phyloP scores from a whole-genome alignment of 2,888 invertebrate genomes.

The Ornithoptera alexandrae region DNA sequence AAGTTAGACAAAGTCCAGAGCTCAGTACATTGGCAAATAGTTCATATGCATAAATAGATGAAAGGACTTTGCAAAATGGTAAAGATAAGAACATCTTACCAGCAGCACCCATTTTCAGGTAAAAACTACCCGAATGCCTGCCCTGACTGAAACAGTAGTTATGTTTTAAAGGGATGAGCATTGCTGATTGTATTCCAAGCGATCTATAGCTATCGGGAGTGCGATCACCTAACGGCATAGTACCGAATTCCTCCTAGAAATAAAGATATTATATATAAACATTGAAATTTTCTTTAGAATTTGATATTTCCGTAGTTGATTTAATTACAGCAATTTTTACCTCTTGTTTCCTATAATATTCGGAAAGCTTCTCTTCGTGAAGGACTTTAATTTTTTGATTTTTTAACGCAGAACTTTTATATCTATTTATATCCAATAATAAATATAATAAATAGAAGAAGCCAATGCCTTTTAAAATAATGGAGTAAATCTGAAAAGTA shows the following conservation, averaged over 20 bases:
- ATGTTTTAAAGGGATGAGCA: conserved; percentile 71
- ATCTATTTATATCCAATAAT: conserved; percentile 81
- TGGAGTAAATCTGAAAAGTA: conserved; percentile 81
- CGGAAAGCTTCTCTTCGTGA: conserved; percentile 62
- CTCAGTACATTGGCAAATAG: too few relatives aligned
- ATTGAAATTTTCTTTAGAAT: not conserved
- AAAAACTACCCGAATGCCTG: conserved; percentile 86
- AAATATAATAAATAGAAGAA: conserved; percentile 82
- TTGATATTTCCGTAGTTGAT: not conserved
- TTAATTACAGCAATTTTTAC: conserved; percentile 38
- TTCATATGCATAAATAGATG: not conserved
- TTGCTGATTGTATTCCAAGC: conserved; percentile 56
- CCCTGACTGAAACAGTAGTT: conserved; percentile 84
- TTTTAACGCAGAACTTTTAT: conserved; percentile 72
- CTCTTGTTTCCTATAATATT: conserved; percentile 67
- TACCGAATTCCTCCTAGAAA: conserved; percentile 39
- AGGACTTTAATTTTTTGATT: conserved; percentile 63
- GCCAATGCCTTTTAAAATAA: conserved; percentile 79
- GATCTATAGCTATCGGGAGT: conserved; percentile 50
- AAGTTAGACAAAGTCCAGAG: too few relatives aligned
- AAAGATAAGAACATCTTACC: conserved; percentile 62
- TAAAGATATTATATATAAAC: too few relatives aligned
- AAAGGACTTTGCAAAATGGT: not conserved
- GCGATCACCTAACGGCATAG: conserved; percentile 41
- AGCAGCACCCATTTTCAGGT: conserved; percentile 86